Evolutionary conservation across 2,113 vertebrate species (phyloP).

Genomic region (Eclectus roratus): DNA sequence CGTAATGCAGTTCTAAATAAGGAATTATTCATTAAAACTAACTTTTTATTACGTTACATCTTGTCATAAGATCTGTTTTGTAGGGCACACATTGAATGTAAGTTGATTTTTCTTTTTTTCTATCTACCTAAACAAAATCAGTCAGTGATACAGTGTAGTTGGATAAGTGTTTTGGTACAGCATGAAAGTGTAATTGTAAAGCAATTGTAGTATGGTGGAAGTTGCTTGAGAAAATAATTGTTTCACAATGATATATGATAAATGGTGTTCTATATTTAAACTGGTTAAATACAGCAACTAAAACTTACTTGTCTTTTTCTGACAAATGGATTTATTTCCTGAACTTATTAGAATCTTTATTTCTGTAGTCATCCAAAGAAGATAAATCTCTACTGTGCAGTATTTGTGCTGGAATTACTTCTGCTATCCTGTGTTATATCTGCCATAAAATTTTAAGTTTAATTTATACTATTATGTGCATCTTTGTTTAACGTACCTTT

Average conservation of each 20-base stretch:
- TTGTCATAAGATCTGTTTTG: neutral
- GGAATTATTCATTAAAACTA: neutral
- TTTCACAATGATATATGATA: neutral
- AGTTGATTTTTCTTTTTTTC: neutral
- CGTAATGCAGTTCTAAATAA: neutral
- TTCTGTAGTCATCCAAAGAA: neutral
- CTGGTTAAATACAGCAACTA: neutral
- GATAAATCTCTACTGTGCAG: neutral
- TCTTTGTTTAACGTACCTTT: neutral
- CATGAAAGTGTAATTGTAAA: neutral
- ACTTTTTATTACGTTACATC: neutral
- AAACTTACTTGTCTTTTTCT: neutral
- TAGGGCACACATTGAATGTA: neutral
- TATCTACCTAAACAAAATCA: neutral
- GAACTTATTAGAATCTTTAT: neutral
- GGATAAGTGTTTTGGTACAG: neutral
- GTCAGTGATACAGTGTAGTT: neutral
- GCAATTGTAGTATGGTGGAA: neutral
- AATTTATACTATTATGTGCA: neutral
- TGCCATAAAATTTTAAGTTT: neutral
- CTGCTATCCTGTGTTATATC: neutral
- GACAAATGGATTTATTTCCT: neutral
- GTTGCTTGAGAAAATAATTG: neutral
- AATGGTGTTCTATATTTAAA: neutral
- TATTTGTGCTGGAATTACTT: conserved; percentile 2